Evolutionary conservation across 2,797 vertebrate species (phyloP), one percentile per base, ranked within the genome.

Genomic region (Amblyraja radiata): DNA sequence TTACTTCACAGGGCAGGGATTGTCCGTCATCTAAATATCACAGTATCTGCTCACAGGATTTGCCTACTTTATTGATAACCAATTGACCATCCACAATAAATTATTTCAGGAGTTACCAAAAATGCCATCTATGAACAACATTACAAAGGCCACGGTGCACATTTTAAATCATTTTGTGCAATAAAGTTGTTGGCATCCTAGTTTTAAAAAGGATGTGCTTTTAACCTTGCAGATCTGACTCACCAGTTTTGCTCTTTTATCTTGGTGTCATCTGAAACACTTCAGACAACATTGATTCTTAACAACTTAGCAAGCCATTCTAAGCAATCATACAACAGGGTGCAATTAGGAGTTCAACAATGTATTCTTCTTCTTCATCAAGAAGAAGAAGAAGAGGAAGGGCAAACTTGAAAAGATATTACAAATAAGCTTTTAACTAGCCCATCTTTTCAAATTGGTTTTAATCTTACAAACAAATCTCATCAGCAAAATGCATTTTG

Each of bases 211-310:
- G 1, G 28, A 68, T 65, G 63, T 7, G 68, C 6, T 32, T 65
- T 88, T 88, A 88, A 21, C 61, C 61, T 68, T 88, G 63, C 28
- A n/a, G n/a, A 68, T 88, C 61, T 68, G 63, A 68, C 61, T 88
- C 61, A 36, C 80, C 25, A 83, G 46, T 7, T 36, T n/a, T 86
- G 28, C 28, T n/a, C 81, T 86, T 86, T n/a, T 9, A 65, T n/a
- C n/a, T 88, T 36, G 63, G 36, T 18, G 28, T 36, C 61, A 88
- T 13, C 54, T 65, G 65, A 88, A 88, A 61, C 7, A 65, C 84
- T 65, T 8, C 21, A 68, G 28, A 88, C n/a, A 1, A 65, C 8
- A 16, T 68, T 68, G 6, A 88, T 8, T 36, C n/a, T 32, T 63
- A 65, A 65, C 84, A 68, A 88, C n/a, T 68, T 65, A 32, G 68